Conservation (phyloP, 2,888 invertebrate genomes). For the Cyclophora punctaria region DNA sequence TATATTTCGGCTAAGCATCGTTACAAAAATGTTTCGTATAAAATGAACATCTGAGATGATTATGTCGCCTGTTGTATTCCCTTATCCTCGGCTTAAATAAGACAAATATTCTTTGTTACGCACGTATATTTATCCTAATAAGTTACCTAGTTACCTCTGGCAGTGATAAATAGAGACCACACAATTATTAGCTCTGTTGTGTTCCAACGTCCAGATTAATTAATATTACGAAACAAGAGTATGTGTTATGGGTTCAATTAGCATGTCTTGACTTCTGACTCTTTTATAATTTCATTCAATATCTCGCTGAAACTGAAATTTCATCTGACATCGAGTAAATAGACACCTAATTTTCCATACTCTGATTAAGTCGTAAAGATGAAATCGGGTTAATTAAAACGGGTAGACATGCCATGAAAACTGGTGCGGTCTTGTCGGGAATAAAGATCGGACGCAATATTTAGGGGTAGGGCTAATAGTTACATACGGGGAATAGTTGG, state of each 20-base stretch:
- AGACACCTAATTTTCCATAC: slow-evolving; percentile 23
- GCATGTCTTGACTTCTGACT: slow-evolving; percentile 17
- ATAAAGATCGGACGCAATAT: slow-evolving; percentile 34
- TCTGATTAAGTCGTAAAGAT: slow-evolving; percentile 30
- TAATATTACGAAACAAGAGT: slow-evolving; percentile 30
- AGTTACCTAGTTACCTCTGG: slow-evolving; percentile 43
- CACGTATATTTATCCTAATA: slow-evolving; percentile 33
- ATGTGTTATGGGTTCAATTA: slow-evolving; percentile 38
- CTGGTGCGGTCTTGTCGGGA: slow-evolving; percentile 29
- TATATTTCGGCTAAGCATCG: slow-evolving; percentile 9
- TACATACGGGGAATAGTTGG: slow-evolving; percentile 21
- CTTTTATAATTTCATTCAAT: slow-evolving; percentile 17
- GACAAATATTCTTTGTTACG: slow-evolving; percentile 31
- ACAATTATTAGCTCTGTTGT: slow-evolving; percentile 30
- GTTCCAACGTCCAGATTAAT: slow-evolving; percentile 23
- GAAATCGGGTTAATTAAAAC: slow-evolving; percentile 36
- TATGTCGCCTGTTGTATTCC: slow-evolving; percentile 22
- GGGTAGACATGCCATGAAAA: slow-evolving; percentile 27
- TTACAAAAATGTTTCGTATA: slow-evolving; percentile 10
- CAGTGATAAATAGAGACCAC: slow-evolving; percentile 40
- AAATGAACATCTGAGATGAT: slow-evolving; percentile 19
- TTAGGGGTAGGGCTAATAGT: slow-evolving; percentile 23
- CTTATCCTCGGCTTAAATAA: slow-evolving; percentile 27
- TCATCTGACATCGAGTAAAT: slow-evolving; percentile 15
- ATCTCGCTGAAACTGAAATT: slow-evolving; percentile 7